A percentile compares a stretch with the other conserved stretches of the same genome.
Conservation (phyloP, 2,888 invertebrate species). For the Leucophenga montana region DNA sequence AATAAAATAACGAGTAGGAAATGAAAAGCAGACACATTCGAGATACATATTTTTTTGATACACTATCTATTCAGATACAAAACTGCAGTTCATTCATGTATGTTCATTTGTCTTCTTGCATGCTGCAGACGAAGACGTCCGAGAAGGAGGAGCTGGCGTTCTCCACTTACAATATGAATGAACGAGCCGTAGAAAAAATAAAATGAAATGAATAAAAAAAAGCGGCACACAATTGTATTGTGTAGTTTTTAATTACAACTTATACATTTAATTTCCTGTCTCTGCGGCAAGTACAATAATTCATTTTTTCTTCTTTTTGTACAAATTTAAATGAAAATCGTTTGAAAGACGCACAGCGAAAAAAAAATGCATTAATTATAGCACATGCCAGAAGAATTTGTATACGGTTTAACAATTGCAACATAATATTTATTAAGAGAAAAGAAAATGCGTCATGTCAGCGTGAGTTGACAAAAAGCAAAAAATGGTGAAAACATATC, state of each 20-base stretch:
- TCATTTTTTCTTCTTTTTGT: neutral
- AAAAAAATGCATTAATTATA: conserved; percentile 30
- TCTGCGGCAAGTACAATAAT: neutral
- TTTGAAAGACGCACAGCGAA: conserved; percentile 1
- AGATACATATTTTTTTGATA: too few species aligned
- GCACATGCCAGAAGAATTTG: conserved; percentile 15
- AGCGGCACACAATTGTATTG: neutral
- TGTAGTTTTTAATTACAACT: conserved; percentile 15
- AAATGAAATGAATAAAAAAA: too few species aligned
- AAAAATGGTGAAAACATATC: neutral
- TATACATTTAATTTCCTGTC: conserved; percentile 35
- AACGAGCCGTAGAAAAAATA: too few species aligned
- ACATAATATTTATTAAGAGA: neutral
- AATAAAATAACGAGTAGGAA: neutral
- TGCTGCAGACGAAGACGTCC: neutral
- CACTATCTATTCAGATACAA: neutral
- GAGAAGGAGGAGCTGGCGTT: neutral
- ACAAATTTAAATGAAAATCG: conserved; percentile 14
- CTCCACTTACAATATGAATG: too few species aligned
- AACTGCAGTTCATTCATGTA: conserved; percentile 9
- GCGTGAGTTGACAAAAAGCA: conserved; percentile 53
- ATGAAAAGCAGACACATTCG: neutral
- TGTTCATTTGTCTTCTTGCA: neutral
- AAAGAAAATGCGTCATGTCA: conserved; percentile 53
- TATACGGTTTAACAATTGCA: neutral